A percentile compares a stretch with the other conserved stretches of the same genome.
Evolutionary conservation across 2,888 invertebrate species (phyloP).

Genomic region (Lasioglossum morio): DNA sequence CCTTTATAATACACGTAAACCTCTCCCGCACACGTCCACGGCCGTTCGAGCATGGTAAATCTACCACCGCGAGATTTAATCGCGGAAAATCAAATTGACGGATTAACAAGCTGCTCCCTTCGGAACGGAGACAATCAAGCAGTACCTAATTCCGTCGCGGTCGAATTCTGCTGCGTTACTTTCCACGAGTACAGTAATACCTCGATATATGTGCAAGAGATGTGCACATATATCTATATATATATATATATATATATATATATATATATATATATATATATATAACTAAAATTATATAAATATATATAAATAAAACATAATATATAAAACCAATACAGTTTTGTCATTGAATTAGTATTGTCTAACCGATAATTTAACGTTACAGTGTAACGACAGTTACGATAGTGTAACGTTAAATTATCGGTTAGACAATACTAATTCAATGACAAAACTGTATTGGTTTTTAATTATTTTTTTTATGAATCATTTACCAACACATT

Average conservation of each 20-base stretch:
- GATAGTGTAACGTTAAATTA: background rate
- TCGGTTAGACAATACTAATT: background rate
- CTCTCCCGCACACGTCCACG: slow-evolving; percentile 3
- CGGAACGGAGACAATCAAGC: slow-evolving; percentile 20
- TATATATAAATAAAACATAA: too few species aligned
- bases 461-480: background rate
- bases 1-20: slow-evolving; percentile 31
- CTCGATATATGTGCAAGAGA: background rate
- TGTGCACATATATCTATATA: too few species aligned
- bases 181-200: background rate
- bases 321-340: too few species aligned
- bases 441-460: background rate
- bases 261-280: too few species aligned
- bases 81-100: slow-evolving; percentile 46
- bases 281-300: too few species aligned
- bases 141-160: background rate
- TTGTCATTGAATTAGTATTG: too few species aligned
- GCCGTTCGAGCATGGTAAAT: slow-evolving; percentile 1
- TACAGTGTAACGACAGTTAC: too few species aligned
- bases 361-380: too few species aligned
- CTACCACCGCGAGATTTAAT: slow-evolving; percentile 41
- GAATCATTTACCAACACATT: too few species aligned
- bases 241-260: too few species aligned
- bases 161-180: background rate
- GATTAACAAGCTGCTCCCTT: slow-evolving; percentile 20